phyloP scores from a whole-genome alignment of 2,113 vertebrate species.

The Crotalus helleri region DNA sequence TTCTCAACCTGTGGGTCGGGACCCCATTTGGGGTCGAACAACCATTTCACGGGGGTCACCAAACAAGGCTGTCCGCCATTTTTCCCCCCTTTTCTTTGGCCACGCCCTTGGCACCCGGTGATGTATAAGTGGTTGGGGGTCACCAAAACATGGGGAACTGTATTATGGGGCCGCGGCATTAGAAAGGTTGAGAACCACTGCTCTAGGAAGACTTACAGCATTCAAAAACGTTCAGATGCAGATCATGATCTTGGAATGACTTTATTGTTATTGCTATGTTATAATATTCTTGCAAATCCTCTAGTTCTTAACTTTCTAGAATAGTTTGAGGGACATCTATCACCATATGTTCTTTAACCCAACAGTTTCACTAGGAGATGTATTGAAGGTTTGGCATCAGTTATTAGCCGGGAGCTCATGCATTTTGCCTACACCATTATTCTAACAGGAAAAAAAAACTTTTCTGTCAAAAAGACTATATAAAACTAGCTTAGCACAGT shows the following conservation, averaged over 20 bases:
- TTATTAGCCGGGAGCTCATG: background rate
- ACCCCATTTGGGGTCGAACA: no score
- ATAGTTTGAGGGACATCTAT: constrained; percentile 16
- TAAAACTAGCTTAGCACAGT: background rate
- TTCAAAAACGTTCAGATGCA: background rate
- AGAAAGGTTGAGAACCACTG: no score
- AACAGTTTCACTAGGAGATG: constrained; percentile 11
- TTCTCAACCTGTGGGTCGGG: no score
- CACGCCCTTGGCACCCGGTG: no score
- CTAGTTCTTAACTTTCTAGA: background rate
- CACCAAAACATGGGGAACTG: no score
- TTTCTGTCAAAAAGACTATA: background rate
- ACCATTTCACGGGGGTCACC: no score
- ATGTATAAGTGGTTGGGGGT: no score
- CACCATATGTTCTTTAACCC: background rate
- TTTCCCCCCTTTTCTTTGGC: no score
- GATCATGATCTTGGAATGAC: background rate
- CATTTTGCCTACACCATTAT: background rate
- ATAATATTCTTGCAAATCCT: constrained; percentile 3
- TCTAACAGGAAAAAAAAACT: constrained; percentile 23
- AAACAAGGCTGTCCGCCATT: no score
- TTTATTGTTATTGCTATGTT: constrained; percentile 9
- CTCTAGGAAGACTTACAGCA: background rate
- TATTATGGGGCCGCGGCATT: no score
- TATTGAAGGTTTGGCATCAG: constrained; percentile 18